Conservation (phyloP, 2,888 invertebrate genomes). For the Morpho achilles region DNA sequence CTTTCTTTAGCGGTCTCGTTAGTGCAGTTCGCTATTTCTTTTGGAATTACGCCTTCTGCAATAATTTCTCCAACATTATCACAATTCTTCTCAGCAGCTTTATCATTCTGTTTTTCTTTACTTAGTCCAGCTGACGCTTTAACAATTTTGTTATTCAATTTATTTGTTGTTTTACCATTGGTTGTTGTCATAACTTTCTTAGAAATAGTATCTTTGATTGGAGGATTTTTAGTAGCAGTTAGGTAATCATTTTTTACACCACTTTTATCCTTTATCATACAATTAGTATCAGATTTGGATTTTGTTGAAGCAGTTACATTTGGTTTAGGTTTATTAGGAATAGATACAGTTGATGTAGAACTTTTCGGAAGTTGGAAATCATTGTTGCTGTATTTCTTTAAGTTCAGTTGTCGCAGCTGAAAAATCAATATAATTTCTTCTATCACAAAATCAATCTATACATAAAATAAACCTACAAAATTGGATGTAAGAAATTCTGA, state of each 20-base stretch:
- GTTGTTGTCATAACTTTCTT: not conserved
- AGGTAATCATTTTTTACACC: constrained; percentile 37
- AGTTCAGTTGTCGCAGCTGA: constrained; percentile 58
- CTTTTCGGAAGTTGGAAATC: constrained; percentile 16
- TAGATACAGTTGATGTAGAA: constrained; percentile 22
- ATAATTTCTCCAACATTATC: no score
- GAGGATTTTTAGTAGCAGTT: constrained; percentile 25
- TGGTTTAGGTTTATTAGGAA: constrained; percentile 21
- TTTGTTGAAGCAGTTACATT: constrained; percentile 15
- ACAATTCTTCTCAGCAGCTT: no score
- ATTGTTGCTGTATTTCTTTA: constrained; percentile 48
- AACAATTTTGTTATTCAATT: not conserved
- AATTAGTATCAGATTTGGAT: constrained; percentile 18
- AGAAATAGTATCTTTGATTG: not conserved
- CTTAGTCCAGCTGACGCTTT: no score
- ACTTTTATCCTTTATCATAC: constrained; percentile 14
- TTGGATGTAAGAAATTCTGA: no score
- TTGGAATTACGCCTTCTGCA: no score
- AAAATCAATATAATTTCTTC: constrained; percentile 22
- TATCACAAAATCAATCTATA: no score
- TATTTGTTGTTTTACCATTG: not conserved
- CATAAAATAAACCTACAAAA: no score
- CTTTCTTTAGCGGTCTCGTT: no score
- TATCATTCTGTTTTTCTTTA: no score
- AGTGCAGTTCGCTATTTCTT: no score